Base-by-base conservation (phyloP, 2,888 invertebrate species). In the Horisme vitalbata region DNA sequence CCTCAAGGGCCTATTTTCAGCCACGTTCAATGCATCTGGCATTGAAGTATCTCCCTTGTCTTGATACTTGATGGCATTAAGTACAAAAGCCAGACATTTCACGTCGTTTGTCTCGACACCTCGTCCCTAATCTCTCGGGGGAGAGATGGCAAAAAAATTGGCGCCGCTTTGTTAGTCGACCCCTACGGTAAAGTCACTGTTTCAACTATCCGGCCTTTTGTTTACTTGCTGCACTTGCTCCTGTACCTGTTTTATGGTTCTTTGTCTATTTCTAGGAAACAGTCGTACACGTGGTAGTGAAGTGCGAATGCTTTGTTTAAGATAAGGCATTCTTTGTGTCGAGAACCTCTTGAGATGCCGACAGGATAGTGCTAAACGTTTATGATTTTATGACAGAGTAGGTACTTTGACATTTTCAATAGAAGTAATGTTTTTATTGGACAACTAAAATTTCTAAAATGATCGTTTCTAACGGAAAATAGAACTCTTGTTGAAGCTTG, bases 21-120 rank as follows among this genome's bases (percentile, higher is more conserved):
- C 45, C 51, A 31, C 28, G 37, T 24, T 31, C 33, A 39, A 37
- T 54, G 63, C 49, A 49, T 45, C 35, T 44, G 49, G 49, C 44
- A 27, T 60, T 69, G 69, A 68, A 73, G 71, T 71, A 63, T 46
- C 67, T 41, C 21, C 33, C 13, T 31, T n/a, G 28, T 52, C 54
- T 59, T 31, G 66, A 64, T 68, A 73, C 70, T 72, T 61, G 69
- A 79, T 65, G 55, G 64, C 62, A 71, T 66, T n/a, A 60, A 67
- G 63, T 79, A 86, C 82, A 85, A 82, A 85, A 83, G 72, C 72
- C 87, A 88, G 87, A 85, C 75, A 71, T 82, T 74, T 75, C 79
- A 79, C 76, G 68, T 85, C 83, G 68, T 89, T 88, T 86, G 85
- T 79, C 65, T 74, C 77, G 64, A 82, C 88, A 85, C 87, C 81